Conservation (phyloP, 2,113 vertebrate genomes). For the Pseudolaguvia tuberculata region DNA sequence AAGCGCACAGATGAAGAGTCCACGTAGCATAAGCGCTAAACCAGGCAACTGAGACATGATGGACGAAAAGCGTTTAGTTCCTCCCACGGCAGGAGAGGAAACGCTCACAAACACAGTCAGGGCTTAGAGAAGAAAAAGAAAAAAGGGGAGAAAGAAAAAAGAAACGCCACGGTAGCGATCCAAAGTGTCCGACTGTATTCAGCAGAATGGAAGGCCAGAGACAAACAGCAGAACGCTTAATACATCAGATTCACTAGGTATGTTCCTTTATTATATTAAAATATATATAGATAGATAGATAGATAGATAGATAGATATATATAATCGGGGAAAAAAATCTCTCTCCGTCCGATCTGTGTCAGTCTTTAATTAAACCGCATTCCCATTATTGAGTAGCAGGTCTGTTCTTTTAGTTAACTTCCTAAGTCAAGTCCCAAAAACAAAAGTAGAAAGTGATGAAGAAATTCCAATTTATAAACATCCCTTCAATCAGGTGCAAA, state of each 20-base stretch:
- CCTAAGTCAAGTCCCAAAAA: slow-evolving; percentile 38
- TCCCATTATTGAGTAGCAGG: not conserved
- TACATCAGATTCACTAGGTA: not conserved
- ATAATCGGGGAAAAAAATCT: too few relatives aligned
- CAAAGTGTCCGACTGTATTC: not conserved
- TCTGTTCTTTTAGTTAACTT: not conserved
- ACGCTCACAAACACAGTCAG: not conserved
- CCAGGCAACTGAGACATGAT: slow-evolving; percentile 69
- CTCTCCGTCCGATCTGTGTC: not conserved
- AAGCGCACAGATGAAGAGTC: slow-evolving; percentile 76
- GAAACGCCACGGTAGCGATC: not conserved
- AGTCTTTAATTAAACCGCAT: not conserved
- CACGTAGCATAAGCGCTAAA: slow-evolving; percentile 69
- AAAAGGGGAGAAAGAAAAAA: not conserved
- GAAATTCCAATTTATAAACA: slow-evolving; percentile 17
- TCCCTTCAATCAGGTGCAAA: not conserved
- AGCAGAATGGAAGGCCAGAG: not conserved
- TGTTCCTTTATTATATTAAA: too few relatives aligned
- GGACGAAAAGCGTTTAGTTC: slow-evolving; percentile 46
- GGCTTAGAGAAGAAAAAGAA: not conserved
- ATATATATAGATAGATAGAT: too few relatives aligned
- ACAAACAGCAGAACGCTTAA: not conserved
- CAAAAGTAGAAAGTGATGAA: slow-evolving; percentile 39
- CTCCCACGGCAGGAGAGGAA: slow-evolving; percentile 31
- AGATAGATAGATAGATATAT: too few relatives aligned